These are phyloP conservation scores for Oscheius onirici DNA, from an alignment of 2,888 invertebrate species.

Conservation along the genomic window DNA sequence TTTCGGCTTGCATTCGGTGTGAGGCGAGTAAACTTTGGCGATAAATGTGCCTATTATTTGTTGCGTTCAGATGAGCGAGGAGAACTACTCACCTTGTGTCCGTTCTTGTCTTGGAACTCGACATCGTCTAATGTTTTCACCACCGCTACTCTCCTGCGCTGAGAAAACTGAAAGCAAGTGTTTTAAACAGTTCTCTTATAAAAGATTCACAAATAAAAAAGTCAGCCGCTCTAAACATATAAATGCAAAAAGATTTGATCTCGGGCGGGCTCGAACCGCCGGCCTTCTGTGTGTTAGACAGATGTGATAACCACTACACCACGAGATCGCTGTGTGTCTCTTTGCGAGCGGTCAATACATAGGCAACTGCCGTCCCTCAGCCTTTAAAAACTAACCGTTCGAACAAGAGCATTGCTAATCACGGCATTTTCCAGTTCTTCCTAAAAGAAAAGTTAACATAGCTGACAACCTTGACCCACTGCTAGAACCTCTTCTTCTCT, in stretches of 20 bases:
- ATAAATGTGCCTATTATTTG: neutral
- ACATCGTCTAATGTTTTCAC: slow-evolving; percentile 59
- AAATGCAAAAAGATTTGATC: slow-evolving; percentile 38
- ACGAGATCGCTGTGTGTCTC: neutral
- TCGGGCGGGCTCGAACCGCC: slow-evolving; percentile 59
- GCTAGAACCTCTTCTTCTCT: slow-evolving; percentile 51
- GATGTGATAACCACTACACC: slow-evolving; percentile 11
- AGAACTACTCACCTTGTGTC: neutral
- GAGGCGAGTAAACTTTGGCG: slow-evolving; percentile 29
- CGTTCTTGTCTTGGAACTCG: slow-evolving; percentile 39
- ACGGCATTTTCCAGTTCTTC: slow-evolving; percentile 64
- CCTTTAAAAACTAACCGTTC: slow-evolving; percentile 53
- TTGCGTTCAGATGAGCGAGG: neutral
- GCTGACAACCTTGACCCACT: slow-evolving; percentile 2
- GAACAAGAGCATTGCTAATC: slow-evolving; percentile 60
- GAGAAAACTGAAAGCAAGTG: slow-evolving; percentile 57
- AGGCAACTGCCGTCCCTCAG: neutral
- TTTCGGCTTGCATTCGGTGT: slow-evolving; percentile 36
- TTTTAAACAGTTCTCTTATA: neutral
- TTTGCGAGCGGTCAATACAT: neutral
- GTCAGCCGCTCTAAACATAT: too few species aligned
- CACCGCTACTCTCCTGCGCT: slow-evolving; percentile 59
- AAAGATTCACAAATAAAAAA: neutral
- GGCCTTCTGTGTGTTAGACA: slow-evolving; percentile 48
- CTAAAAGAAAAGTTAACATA: too few species aligned